Percentiles rank a stretch among this genome's conserved stretches.
phyloP scores from a whole-genome alignment of 37 sponge, comb jelly and placozoan genomes.

The Tethya wilhelma region DNA sequence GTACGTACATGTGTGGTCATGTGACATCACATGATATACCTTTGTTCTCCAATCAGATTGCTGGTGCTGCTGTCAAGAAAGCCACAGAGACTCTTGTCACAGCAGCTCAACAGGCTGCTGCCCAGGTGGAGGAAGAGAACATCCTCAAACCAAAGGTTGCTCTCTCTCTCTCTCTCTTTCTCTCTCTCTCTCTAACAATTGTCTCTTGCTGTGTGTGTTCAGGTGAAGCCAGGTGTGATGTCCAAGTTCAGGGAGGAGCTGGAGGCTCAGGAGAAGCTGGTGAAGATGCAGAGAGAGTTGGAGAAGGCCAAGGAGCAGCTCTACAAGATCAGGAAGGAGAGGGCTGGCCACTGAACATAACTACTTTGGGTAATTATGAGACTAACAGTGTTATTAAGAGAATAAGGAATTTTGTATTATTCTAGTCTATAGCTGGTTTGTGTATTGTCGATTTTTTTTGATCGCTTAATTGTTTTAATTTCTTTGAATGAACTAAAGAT shows the following conservation, averaged over 20 bases:
- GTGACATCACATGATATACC: neutral
- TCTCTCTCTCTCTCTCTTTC: neutral
- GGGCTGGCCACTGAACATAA: constrained; percentile 8
- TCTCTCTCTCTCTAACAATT: no score
- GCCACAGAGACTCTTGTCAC: constrained; percentile 90
- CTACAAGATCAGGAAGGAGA: constrained; percentile 57
- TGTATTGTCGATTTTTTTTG: no score
- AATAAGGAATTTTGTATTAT: no score
- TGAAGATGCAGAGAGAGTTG: constrained; percentile 85
- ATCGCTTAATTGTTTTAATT: no score
- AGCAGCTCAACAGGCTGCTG: constrained; percentile 82
- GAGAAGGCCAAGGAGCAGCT: constrained; percentile 82
- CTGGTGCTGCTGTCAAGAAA: constrained; percentile 91
- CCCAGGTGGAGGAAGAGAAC: neutral
- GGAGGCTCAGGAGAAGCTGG: constrained; percentile 84
- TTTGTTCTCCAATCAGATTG: no score
- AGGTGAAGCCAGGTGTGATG: constrained; percentile 35
- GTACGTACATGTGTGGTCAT: constrained; percentile 28
- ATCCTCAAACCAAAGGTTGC: neutral
- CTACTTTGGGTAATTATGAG: no score
- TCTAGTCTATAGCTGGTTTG: no score
- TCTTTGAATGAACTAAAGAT: no score
- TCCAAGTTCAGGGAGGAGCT: constrained; percentile 72
- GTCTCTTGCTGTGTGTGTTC: constrained; percentile 1
- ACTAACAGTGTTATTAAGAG: no score